Percentiles rank a stretch among this genome's conserved stretches.
phyloP scores from a whole-genome alignment of 2,797 vertebrate genomes.

The Agapornis canus region DNA sequence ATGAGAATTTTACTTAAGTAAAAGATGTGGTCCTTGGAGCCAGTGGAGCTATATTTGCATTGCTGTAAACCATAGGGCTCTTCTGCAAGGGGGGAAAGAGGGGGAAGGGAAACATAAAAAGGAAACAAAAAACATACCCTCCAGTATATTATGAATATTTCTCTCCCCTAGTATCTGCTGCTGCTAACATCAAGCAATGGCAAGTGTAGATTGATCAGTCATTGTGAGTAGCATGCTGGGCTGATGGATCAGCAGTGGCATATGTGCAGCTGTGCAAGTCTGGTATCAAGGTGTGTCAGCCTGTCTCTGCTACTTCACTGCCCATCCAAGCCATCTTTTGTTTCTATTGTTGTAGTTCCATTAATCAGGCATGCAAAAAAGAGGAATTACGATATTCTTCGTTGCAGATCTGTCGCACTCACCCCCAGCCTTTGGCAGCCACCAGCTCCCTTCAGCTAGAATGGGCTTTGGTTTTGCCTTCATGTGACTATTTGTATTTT shows the following conservation, averaged over 20 bases:
- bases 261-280: conserved; percentile 64
- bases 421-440: neutral
- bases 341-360: conserved; percentile 51
- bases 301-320: neutral
- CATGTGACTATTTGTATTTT: neutral
- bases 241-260: conserved; percentile 65
- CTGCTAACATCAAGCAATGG: conserved; percentile 27
- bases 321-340: conserved; percentile 56
- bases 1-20: neutral
- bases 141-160: neutral
- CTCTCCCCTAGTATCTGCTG: neutral
- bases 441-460: neutral
- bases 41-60: neutral
- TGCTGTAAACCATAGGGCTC: neutral
- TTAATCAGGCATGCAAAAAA: neutral
- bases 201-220: conserved; percentile 49
- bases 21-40: neutral
- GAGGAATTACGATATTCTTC: neutral
- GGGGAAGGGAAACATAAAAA: neutral
- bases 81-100: neutral
- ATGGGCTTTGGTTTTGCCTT: conserved; percentile 32
- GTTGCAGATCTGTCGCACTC: neutral
- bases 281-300: conserved; percentile 57
- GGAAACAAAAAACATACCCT: neutral
- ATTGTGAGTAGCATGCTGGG: neutral